phyloP scores from a whole-genome alignment of 2,113 vertebrate species.

The Poecile atricapillus region DNA sequence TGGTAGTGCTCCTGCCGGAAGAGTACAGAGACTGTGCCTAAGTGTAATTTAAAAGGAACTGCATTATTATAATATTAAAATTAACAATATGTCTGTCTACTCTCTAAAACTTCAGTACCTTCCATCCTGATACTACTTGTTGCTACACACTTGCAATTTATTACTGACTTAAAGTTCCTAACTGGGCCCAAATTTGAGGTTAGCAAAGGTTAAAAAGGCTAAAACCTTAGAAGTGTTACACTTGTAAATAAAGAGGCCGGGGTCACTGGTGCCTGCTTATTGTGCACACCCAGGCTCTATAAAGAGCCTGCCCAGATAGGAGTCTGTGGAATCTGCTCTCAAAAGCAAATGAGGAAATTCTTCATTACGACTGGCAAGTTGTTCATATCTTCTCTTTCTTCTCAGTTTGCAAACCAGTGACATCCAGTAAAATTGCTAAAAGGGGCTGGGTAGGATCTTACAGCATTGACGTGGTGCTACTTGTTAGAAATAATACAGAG shows the following conservation, averaged over 20 bases:
- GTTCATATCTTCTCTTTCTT: neutral
- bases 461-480: rapidly evolving
- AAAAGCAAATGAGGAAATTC: neutral
- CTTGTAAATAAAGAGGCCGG: neutral
- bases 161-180: neutral
- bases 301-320: rapidly evolving
- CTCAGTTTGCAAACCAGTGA: rapidly evolving
- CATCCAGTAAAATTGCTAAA: neutral
- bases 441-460: neutral
- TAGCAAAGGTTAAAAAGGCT: neutral
- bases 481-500: neutral
- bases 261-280: neutral
- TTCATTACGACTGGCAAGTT: neutral
- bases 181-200: rapidly evolving
- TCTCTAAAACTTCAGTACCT: too few relatives aligned
- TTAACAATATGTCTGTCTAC: rapidly evolving
- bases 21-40: neutral
- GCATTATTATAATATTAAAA: neutral
- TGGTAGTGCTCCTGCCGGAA: neutral
- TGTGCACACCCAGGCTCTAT: rapidly evolving
- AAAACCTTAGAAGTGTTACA: neutral
- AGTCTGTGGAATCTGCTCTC: neutral
- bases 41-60: neutral
- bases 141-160: neutral
- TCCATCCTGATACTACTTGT: rapidly evolving